Evolutionary conservation across 2,888 invertebrate genomes (phyloP).

Genomic region (Cryptophagus acutangulus): DNA sequence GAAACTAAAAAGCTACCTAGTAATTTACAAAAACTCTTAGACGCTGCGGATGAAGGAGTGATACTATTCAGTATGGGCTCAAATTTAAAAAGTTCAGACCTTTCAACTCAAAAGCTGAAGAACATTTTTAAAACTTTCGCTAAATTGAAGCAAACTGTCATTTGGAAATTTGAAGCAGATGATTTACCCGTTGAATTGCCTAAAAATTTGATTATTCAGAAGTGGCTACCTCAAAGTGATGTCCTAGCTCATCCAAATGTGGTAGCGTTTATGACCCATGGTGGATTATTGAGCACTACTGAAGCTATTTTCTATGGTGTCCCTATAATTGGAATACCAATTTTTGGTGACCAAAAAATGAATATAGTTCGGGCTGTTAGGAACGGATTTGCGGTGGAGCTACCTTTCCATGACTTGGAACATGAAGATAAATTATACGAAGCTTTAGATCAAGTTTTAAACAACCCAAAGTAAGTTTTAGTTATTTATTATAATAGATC

Average conservation of each 20-base stretch:
- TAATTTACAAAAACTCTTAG: slow-evolving; percentile 41
- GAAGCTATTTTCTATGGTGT: slow-evolving; percentile 52
- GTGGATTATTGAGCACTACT: slow-evolving; percentile 54
- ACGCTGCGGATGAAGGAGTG: slow-evolving; percentile 40
- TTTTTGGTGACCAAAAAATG: slow-evolving; percentile 51
- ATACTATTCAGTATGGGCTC: slow-evolving; percentile 48
- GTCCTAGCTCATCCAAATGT: slow-evolving; percentile 51
- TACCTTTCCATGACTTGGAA: slow-evolving; percentile 21
- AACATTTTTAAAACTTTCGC: slow-evolving; percentile 40
- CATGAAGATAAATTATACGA: slow-evolving; percentile 22
- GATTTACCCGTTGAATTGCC: slow-evolving; percentile 35
- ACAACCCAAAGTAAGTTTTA: slow-evolving; percentile 26
- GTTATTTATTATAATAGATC: not conserved
- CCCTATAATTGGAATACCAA: slow-evolving; percentile 52
- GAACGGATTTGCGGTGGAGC: slow-evolving; percentile 25
- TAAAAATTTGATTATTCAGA: slow-evolving; percentile 42
- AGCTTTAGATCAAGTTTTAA: slow-evolving; percentile 26
- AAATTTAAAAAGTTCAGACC: slow-evolving; percentile 37
- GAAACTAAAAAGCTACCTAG: slow-evolving; percentile 23
- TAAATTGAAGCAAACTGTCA: slow-evolving; percentile 42
- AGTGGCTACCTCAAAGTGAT: slow-evolving; percentile 46
- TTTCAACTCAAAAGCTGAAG: slow-evolving; percentile 35
- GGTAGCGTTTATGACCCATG: slow-evolving; percentile 55
- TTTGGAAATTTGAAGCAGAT: slow-evolving; percentile 48
- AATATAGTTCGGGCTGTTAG: slow-evolving; percentile 48